These are phyloP conservation scores for Coregonus clupeaformis DNA, from an alignment of 2,113 vertebrate genomes.

Conservation along the genomic window DNA sequence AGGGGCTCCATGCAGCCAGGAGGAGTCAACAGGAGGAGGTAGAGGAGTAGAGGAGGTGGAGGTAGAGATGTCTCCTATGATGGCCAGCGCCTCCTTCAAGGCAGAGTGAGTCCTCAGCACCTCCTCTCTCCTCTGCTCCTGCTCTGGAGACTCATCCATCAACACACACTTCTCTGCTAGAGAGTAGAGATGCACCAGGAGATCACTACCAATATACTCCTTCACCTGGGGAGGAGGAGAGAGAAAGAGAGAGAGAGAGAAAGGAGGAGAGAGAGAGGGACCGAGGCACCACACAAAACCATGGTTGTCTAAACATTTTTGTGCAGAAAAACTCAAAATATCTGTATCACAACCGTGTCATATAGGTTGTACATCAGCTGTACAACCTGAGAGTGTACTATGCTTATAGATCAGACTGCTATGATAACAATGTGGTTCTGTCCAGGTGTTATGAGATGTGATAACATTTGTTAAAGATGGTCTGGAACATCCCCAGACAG, in stretches of 20 bases:
- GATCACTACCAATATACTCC: constrained; percentile 94
- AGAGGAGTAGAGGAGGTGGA: constrained; percentile 88
- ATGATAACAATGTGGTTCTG: too few relatives aligned
- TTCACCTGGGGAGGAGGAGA: constrained; percentile 79
- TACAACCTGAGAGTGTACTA: too few relatives aligned
- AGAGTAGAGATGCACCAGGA: constrained; percentile 95
- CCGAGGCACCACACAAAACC: too few relatives aligned
- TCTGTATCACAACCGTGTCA: too few relatives aligned
- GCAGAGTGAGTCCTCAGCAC: constrained; percentile 97
- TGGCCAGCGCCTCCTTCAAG: constrained; percentile 91
- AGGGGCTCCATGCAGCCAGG: constrained; percentile 78
- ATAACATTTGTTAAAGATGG: too few relatives aligned
- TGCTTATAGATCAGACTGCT: too few relatives aligned
- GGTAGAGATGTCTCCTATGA: constrained; percentile 98
- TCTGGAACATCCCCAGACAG: too few relatives aligned
- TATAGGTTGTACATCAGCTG: too few relatives aligned
- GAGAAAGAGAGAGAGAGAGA: not conserved
- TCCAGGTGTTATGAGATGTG: too few relatives aligned
- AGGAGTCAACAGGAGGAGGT: constrained; percentile 97
- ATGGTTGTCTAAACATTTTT: too few relatives aligned
- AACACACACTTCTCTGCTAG: constrained; percentile 85
- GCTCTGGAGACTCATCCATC: constrained; percentile 96
- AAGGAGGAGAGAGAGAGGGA: not conserved
- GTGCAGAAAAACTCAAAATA: too few relatives aligned
- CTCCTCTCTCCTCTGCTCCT: constrained; percentile 92